Percentiles rank a stretch among this genome's conserved stretches.
Conservation (phyloP, 1,140 invertebrate genomes). For the Drosophila yakuba region DNA sequence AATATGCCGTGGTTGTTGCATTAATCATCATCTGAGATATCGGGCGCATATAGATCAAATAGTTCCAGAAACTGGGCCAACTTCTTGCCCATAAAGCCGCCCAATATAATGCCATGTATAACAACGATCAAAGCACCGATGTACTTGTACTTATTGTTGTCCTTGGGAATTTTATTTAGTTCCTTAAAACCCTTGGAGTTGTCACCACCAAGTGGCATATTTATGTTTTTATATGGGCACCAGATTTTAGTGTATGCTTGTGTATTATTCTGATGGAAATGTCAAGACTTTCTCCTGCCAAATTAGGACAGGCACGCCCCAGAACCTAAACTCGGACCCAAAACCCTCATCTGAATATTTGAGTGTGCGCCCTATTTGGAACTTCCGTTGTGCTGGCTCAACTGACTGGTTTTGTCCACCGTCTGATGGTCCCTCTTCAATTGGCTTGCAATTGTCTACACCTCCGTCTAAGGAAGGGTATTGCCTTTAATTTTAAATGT, state of each 20-base stretch:
- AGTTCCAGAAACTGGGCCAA: slow-evolving; percentile 52
- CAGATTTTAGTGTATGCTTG: neutral
- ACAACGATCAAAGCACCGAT: slow-evolving; percentile 13
- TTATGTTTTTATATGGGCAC: neutral
- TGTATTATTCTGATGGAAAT: slow-evolving; percentile 43
- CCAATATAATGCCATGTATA: slow-evolving; percentile 46
- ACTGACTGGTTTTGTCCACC: slow-evolving; percentile 34
- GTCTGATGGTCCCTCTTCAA: slow-evolving; percentile 51
- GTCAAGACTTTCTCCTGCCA: slow-evolving; percentile 66
- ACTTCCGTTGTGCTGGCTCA: slow-evolving; percentile 68
- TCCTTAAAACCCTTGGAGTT: slow-evolving; percentile 2
- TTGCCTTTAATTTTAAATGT: slow-evolving; percentile 17
- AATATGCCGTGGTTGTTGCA: slow-evolving; percentile 19
- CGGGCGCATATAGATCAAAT: slow-evolving; percentile 39
- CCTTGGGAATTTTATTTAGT: slow-evolving; percentile 3
- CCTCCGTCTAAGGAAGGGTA: slow-evolving; percentile 14
- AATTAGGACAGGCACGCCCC: slow-evolving; percentile 19
- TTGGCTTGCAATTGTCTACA: slow-evolving; percentile 26
- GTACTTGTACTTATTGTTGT: neutral
- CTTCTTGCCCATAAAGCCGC: slow-evolving; percentile 33
- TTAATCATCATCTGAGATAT: slow-evolving; percentile 35
- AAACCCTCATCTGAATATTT: slow-evolving; percentile 57
- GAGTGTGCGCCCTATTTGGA: slow-evolving; percentile 52
- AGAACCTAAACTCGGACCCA: slow-evolving; percentile 20
- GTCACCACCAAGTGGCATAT: slow-evolving; percentile 4